Base-by-base conservation (phyloP, 2,888 invertebrate species). In the Plagodis pulveraria region DNA sequence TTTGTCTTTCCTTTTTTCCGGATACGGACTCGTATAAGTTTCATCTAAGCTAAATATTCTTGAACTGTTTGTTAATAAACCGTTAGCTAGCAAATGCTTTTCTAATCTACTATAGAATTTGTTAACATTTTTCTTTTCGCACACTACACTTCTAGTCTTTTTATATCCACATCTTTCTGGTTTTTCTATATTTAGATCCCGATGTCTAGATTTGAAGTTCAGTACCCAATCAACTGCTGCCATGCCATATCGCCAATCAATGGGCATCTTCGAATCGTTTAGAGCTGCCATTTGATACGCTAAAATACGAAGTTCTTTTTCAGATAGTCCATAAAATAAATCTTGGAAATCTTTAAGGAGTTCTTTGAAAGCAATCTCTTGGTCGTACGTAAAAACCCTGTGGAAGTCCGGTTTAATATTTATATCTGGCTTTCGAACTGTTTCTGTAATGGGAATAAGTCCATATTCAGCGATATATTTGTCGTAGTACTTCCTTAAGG, bases 41-140 rank as follows among this genome's bases (percentile, higher is more conserved):
- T 60, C 60, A 47, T 56, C 56, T 36, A 60, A 48, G n/a, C 48
- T 52, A 10, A 40, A 60, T 40, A 56, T 51, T 9, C 60, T 48
- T n/a, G 44, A 42, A 6, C 44, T 34, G 7, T 48, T 35, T 51
- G 46, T n/a, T 2, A 56, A 12, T 10, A 33, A n/a, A 6, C 41
- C 52, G 5, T 36, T 43, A 6, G 11, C 40, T 11, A 48, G 46
- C 5, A 56, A 5, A 45, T 5, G 6, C 9, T 35, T 10, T 56
- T 60, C 60, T 32, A 56, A 52, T 33, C 49, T n/a, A 0, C 49
- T 56, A 12, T 51, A 60, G 48, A 60, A 60, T 12, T 11, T 44
- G 10, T 9, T 52, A 0, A 56, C 50, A 7, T 33, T 46, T 9
- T 38, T 50, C 42, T 54, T 59, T 54, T 47, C 54, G 33, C 12